phyloP scores from a whole-genome alignment of 2,888 invertebrate species.

The Hipparchia sbordonii region DNA sequence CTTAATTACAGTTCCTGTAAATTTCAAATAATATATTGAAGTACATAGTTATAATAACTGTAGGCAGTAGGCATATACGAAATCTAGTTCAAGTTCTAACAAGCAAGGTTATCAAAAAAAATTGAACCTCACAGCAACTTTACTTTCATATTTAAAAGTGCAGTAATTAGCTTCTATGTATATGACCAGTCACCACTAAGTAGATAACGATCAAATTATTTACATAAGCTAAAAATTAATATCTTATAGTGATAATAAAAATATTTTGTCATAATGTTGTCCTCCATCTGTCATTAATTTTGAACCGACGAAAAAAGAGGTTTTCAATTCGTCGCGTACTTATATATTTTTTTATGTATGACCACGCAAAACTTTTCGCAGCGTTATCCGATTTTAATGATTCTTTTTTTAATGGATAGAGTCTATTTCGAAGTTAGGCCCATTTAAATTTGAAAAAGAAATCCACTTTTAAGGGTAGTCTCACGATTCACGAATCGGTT shows the following conservation, averaged over 20 bases:
- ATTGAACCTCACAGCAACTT: slow-evolving; percentile 3
- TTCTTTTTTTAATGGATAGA: no score
- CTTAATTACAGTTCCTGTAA: background rate
- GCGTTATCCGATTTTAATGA: no score
- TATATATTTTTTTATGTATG: no score
- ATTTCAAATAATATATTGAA: background rate
- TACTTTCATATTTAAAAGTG: slow-evolving; percentile 22
- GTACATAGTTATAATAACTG: background rate
- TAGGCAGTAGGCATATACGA: background rate
- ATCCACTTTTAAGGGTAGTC: no score
- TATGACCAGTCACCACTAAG: background rate
- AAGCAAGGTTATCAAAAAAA: slow-evolving; percentile 4
- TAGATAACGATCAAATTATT: slow-evolving; percentile 18
- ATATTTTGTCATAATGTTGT: slow-evolving; percentile 7
- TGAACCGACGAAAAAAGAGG: no score
- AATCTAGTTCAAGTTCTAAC: slow-evolving; percentile 13
- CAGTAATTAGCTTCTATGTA: background rate
- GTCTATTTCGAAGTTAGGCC: no score
- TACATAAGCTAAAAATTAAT: background rate
- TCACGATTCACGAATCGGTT: no score
- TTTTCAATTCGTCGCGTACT: no score
- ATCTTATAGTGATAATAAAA: background rate
- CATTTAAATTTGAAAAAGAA: no score
- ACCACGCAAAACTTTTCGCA: no score
- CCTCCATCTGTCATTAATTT: slow-evolving; percentile 2